Base-by-base conservation (phyloP, 1,140 invertebrate genomes). In the Stegodyphus mimosarum region DNA sequence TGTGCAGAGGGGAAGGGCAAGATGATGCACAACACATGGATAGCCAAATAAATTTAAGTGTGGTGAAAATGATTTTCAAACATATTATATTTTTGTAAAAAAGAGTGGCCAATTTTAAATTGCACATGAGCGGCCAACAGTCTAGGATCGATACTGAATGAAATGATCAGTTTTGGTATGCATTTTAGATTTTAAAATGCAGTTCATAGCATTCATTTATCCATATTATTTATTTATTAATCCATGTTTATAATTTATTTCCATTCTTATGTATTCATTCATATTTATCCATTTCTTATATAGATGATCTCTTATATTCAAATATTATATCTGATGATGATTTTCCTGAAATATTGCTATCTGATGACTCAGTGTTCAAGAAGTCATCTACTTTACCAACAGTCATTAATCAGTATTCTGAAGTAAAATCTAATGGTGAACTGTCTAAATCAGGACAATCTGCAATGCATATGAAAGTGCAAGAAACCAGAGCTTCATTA, bases 281-380 rank as follows among this genome's bases (percentile, higher is more conserved):
- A 33, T 33, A 33, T 33, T 33, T 33, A 33, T 33, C 3, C 48
- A 17, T 69, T 51, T 18, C 7, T 70, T 71, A 55, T 67, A 13
- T 55, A 87, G 86, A 87, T 55, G 86, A 87, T 51, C 71, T 76
- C 48, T 73, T 87, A 7, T 78, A 79, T 64, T 83, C 86, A 33
- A 78, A 51, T 50, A 52, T 81, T 4, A 51, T 75, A 3, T 87
- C 86, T 33, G 86, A 87, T 53, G 86, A 87, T 67, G 86, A 87
- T n/a, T 81, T 79, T 49, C 86, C 86, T n/a, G 86, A 87, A 69
- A 81, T 87, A 50, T 7, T 78, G 6, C 77, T 86, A 17, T 67
- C 78, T 48, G 86, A 87, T 53, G 78, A 87, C 49, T 60, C 72
- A 18, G 49, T 83, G 0, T 81, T 71, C 53, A 87, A 83, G 69